phyloP scores from a whole-genome alignment of 2,797 vertebrate species.

The Zonotrichia albicollis region DNA sequence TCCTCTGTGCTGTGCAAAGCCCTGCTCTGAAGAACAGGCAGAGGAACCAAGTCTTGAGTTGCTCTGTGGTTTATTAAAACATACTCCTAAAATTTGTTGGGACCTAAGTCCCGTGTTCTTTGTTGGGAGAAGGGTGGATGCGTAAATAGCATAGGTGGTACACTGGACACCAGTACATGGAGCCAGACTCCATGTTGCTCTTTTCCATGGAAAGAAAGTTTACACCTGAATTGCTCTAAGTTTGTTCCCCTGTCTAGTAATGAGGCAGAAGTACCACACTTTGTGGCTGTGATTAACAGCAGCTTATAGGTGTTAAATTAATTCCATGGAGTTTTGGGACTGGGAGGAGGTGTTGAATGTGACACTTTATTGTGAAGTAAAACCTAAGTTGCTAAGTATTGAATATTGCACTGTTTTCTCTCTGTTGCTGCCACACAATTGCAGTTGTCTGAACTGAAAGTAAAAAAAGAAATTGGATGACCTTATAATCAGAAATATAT shows the following conservation, averaged over 20 bases:
- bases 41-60: background rate
- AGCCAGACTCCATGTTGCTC: background rate
- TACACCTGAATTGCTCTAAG: background rate
- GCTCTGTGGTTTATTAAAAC: background rate
- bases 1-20: background rate
- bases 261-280: background rate
- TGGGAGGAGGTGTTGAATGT: background rate
- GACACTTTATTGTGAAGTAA: background rate
- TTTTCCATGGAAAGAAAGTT: background rate
- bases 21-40: background rate
- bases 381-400: background rate
- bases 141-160: background rate
- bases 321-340: background rate
- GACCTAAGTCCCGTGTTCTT: rapidly evolving
- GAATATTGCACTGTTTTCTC: background rate
- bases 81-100: background rate
- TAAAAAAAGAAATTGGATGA: background rate
- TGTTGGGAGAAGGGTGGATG: background rate
- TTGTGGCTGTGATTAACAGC: background rate
- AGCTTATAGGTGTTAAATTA: background rate
- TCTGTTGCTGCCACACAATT: background rate
- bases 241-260: background rate
- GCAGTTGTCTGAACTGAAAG: background rate
- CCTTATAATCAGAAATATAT: background rate
- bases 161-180: too few species aligned